Evolutionary conservation across 2,797 vertebrate species (phyloP).

Genomic region (Gambusia yucatana): DNA sequence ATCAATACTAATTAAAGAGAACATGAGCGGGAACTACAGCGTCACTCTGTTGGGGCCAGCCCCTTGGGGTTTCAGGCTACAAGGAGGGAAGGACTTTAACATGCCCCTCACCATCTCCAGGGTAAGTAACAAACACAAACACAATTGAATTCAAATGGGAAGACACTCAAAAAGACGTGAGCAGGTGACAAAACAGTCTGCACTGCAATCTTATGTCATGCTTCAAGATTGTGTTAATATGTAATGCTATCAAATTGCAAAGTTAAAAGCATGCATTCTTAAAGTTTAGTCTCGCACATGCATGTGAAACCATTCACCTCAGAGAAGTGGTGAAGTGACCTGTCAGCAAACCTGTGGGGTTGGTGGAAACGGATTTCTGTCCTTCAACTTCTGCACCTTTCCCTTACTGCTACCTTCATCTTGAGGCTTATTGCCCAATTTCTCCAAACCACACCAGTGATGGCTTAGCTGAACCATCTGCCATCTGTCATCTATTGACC

Average conservation of each 20-base stretch:
- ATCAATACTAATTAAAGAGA: slow-evolving; percentile 38
- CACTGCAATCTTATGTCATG: slow-evolving; percentile 11
- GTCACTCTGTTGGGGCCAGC: slow-evolving; percentile 90
- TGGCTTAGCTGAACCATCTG: slow-evolving; percentile 43
- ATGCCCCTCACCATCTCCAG: slow-evolving; percentile 95
- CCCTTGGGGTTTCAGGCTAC: slow-evolving; percentile 98
- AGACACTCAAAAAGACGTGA: slow-evolving; percentile 8
- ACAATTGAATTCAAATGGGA: slow-evolving; percentile 15
- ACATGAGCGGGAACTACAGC: slow-evolving; percentile 91
- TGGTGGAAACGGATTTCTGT: slow-evolving; percentile 46
- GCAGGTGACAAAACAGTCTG: slow-evolving; percentile 14
- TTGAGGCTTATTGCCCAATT: slow-evolving; percentile 18
- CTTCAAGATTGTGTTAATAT: slow-evolving; percentile 1
- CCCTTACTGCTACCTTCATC: slow-evolving; percentile 11
- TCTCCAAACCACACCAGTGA: slow-evolving; percentile 24
- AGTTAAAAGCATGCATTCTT: not conserved
- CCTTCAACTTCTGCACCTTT: slow-evolving; percentile 26
- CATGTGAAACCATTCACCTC: slow-evolving; percentile 36
- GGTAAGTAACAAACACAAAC: slow-evolving; percentile 79
- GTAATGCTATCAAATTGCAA: too few relatives aligned
- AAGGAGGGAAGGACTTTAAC: slow-evolving; percentile 98
- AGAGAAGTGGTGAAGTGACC: slow-evolving; percentile 34
- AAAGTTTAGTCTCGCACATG: slow-evolving; percentile 31
- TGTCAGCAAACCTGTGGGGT: slow-evolving; percentile 38
- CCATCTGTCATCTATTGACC: slow-evolving; percentile 62